Evolutionary conservation across 2,113 vertebrate species (phyloP).

Genomic region (Bujurquina vittata): DNA sequence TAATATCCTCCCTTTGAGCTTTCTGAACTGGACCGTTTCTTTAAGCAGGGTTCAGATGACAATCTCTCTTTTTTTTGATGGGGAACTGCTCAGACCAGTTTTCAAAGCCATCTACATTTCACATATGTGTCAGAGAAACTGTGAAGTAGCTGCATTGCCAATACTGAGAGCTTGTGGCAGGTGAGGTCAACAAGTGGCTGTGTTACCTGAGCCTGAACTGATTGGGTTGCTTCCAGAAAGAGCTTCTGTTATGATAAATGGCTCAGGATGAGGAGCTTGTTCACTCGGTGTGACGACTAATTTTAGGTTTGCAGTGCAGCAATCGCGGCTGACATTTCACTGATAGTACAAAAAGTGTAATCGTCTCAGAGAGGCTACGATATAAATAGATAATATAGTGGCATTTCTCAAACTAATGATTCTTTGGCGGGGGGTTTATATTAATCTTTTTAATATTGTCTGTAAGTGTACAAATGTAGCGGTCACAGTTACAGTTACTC

Average conservation of each 20-base stretch:
- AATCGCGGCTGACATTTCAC: slow-evolving; percentile 33
- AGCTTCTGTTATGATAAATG: slow-evolving; percentile 44
- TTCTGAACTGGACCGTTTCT: slow-evolving; percentile 36
- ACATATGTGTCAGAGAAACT: slow-evolving; percentile 42
- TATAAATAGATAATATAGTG: background rate
- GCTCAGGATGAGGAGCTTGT: slow-evolving; percentile 31
- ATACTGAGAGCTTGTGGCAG: slow-evolving; percentile 42
- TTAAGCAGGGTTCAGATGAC: slow-evolving; percentile 65
- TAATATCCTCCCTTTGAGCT: slow-evolving; percentile 45
- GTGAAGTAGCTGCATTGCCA: slow-evolving; percentile 52
- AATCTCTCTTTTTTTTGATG: slow-evolving; percentile 50
- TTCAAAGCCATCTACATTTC: slow-evolving; percentile 50
- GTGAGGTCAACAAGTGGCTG: slow-evolving; percentile 52
- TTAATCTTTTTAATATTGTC: background rate
- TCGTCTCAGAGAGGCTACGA: background rate
- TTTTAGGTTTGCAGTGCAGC: slow-evolving; percentile 14
- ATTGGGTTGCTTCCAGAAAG: slow-evolving; percentile 62
- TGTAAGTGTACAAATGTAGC: background rate
- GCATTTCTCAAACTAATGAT: background rate
- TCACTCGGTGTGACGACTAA: slow-evolving; percentile 16
- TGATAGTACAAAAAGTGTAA: background rate
- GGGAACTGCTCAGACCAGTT: slow-evolving; percentile 74
- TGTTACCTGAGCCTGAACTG: slow-evolving; percentile 53
- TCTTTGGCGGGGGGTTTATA: background rate
- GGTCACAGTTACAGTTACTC: background rate